phyloP scores from a whole-genome alignment of 53 echinoderm and acorn worm species.

The Pentamera pediparva region DNA sequence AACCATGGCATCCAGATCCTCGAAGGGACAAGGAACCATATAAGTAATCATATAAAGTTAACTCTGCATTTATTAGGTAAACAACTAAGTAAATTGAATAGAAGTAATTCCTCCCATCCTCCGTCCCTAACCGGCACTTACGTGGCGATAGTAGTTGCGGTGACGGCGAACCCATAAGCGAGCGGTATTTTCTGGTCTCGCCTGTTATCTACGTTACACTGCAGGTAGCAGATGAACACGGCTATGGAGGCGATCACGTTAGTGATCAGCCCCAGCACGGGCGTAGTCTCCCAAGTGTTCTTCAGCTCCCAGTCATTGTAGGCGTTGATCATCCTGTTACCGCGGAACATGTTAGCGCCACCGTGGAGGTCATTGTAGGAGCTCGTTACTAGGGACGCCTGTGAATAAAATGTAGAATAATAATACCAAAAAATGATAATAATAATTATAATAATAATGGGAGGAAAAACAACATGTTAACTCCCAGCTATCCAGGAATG shows the following conservation, averaged over 20 bases:
- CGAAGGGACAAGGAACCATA: no score
- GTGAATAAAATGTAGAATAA: no score
- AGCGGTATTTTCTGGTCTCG: conserved; percentile 49
- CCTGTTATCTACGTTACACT: conserved; percentile 66
- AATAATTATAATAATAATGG: no score
- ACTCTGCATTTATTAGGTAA: not conserved
- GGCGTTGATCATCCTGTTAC: conserved; percentile 67
- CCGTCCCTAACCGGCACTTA: conserved; percentile 40
- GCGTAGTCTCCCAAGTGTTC: conserved; percentile 55
- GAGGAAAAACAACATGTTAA: no score
- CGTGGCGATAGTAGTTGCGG: conserved; percentile 65
- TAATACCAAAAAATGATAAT: no score
- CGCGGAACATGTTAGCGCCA: conserved; percentile 63
- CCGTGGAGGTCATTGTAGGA: conserved; percentile 68
- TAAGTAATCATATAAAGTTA: no score
- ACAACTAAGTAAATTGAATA: not conserved
- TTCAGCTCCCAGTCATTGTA: conserved; percentile 63
- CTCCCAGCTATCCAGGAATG: no score
- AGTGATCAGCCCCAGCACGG: conserved; percentile 50
- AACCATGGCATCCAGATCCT: no score
- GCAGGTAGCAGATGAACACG: conserved; percentile 63
- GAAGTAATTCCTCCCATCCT: no score
- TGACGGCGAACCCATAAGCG: conserved; percentile 66
- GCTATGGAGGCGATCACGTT: conserved; percentile 54
- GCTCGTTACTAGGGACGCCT: not conserved